Evolutionary conservation across 2,113 vertebrate species (phyloP).

Genomic region (Anhinga anhinga): DNA sequence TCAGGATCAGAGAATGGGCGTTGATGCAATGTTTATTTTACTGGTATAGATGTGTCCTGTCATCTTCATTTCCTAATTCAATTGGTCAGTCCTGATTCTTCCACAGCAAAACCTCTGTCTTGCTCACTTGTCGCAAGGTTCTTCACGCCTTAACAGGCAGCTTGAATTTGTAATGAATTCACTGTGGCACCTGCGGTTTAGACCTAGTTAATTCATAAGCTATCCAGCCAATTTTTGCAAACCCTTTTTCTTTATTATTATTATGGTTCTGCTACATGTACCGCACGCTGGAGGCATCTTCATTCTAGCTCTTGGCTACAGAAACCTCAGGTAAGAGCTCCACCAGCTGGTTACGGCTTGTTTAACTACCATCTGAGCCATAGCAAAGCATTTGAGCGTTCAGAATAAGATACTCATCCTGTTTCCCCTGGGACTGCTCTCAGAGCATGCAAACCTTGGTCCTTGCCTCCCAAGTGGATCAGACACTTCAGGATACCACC

Average conservation of each 20-base stretch:
- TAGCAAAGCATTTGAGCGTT: neutral
- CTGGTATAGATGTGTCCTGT: neutral
- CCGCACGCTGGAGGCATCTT: neutral
- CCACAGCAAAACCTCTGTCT: neutral
- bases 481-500: neutral
- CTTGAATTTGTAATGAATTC: neutral
- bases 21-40: neutral
- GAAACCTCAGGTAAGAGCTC: slow-evolving; percentile 8
- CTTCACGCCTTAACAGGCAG: neutral
- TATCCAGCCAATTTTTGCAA: neutral
- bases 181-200: neutral
- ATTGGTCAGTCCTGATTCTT: neutral
- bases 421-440: neutral
- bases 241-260: neutral
- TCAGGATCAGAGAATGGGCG: neutral
- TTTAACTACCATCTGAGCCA: neutral
- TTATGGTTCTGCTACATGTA: neutral
- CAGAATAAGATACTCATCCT: neutral
- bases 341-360: slow-evolving; percentile 35
- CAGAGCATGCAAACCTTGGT: neutral
- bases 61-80: neutral
- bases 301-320: neutral
- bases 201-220: neutral
- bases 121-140: neutral
- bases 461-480: neutral